A percentile compares a stretch with the other conserved stretches of the same genome.
phyloP scores from a whole-genome alignment of 2,113 vertebrate genomes.

The Atherinomorus stipes region DNA sequence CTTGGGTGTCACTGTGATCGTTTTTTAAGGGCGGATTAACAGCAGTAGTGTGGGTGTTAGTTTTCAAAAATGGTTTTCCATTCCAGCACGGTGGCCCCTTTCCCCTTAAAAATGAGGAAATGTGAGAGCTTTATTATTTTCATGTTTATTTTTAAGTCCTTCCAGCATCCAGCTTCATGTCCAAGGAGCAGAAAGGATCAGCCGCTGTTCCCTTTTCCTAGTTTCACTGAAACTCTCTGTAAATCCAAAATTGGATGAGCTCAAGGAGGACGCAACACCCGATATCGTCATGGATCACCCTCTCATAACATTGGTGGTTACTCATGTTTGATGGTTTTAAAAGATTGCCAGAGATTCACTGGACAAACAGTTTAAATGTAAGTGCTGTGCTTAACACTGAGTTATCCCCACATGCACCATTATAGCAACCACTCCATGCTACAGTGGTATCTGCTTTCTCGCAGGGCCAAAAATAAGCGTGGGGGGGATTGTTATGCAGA shows the following conservation, averaged over 20 bases:
- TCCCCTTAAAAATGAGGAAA: neutral
- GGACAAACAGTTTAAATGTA: conserved; percentile 43
- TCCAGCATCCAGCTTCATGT: neutral
- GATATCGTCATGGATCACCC: neutral
- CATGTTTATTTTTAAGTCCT: neutral
- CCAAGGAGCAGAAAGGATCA: neutral
- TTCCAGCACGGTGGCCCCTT: neutral
- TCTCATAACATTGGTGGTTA: neutral
- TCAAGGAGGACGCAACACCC: neutral
- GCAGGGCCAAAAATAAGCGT: conserved; percentile 77
- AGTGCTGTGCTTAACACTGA: conserved; percentile 32
- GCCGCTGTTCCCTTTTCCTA: too few relatives aligned
- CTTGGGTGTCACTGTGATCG: neutral
- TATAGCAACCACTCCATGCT: conserved; percentile 68
- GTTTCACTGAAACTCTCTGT: neutral
- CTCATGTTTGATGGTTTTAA: neutral
- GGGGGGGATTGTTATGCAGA: conserved; percentile 65
- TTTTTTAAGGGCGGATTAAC: conserved; percentile 3
- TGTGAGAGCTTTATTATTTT: neutral
- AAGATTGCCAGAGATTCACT: neutral
- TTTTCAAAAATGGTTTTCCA: conserved; percentile 19
- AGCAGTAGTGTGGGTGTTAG: neutral
- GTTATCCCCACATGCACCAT: conserved; percentile 55
- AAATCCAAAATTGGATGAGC: neutral
- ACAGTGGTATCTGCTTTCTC: conserved; percentile 75